Conservation (phyloP, 2,888 invertebrate species). For the Pecten maximus region DNA sequence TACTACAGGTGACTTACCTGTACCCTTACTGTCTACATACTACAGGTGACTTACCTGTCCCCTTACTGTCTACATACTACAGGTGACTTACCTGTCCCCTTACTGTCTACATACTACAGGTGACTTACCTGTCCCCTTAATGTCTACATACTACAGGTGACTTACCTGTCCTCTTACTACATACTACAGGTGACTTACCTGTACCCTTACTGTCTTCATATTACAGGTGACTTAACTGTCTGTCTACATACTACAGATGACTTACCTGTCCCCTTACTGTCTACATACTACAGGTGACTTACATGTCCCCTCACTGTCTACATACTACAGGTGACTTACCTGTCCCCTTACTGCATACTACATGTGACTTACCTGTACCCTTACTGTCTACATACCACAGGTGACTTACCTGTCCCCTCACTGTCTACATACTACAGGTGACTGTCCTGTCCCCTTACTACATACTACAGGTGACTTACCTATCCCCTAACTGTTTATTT, state of each 20-base stretch:
- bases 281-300: too few relatives aligned
- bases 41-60: not conserved
- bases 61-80: not conserved
- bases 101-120: not conserved
- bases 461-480: too few relatives aligned
- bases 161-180: not conserved
- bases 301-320: too few relatives aligned
- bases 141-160: not conserved
- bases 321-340: too few relatives aligned
- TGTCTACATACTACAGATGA: too few relatives aligned
- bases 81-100: not conserved
- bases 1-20: not conserved
- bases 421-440: not conserved
- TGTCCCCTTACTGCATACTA: too few relatives aligned
- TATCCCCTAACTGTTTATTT: too few relatives aligned
- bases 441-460: too few relatives aligned
- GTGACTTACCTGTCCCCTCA: slow-evolving; percentile 7
- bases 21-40: not conserved
- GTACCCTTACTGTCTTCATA: not conserved
- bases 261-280: too few relatives aligned
- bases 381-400: not conserved
- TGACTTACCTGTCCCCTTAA: not conserved
- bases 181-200: not conserved
- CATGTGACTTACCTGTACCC: slow-evolving; percentile 14
- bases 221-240: too few relatives aligned